Percentiles rank a stretch among this genome's conserved stretches.
phyloP scores from a whole-genome alignment of 2,113 vertebrate species.

The Micromys minutus region DNA sequence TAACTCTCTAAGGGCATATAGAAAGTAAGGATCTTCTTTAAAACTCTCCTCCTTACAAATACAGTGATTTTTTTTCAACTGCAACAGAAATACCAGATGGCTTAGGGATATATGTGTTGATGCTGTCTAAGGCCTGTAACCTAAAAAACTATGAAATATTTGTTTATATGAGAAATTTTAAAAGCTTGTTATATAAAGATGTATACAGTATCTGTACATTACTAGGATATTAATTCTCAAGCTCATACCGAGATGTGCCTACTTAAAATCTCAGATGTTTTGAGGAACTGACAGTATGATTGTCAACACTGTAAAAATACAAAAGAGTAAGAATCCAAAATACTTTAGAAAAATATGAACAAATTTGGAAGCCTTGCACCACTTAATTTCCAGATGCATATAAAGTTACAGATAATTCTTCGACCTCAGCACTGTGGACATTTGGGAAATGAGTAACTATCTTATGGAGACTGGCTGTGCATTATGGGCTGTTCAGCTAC shows the following conservation, averaged over 20 bases:
- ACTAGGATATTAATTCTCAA: not conserved
- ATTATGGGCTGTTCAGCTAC: not conserved
- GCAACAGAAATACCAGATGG: not conserved
- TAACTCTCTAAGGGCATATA: not conserved
- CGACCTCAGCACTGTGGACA: not conserved
- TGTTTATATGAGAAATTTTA: not conserved
- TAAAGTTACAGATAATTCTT: not conserved
- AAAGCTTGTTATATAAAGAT: not conserved
- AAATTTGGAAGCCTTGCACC: not conserved
- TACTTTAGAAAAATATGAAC: not conserved
- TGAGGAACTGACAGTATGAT: not conserved
- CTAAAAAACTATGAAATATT: constrained; percentile 34
- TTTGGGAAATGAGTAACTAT: not conserved
- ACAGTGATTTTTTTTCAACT: not conserved
- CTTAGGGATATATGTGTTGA: not conserved
- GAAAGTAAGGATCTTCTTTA: not conserved
- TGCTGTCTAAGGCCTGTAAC: not conserved
- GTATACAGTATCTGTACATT: not conserved
- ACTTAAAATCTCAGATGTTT: not conserved
- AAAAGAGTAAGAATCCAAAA: not conserved
- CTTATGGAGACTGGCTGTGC: not conserved
- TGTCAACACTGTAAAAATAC: not conserved
- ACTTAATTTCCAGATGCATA: not conserved
- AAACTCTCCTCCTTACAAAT: not conserved
- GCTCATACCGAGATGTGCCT: not conserved